Conservation (phyloP, 2,113 vertebrate species). For the Crotalus tigris region DNA sequence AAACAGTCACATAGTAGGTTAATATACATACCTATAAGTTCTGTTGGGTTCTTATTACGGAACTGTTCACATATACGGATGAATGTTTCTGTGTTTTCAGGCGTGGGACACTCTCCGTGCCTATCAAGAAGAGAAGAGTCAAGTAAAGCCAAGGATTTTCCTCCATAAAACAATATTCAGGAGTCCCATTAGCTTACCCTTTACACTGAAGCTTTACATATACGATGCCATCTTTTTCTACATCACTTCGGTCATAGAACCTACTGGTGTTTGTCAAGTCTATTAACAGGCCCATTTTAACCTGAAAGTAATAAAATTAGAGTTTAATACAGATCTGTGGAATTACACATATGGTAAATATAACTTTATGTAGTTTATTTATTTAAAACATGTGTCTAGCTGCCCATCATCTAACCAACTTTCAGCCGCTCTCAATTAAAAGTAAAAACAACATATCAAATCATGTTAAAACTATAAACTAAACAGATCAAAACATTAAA, state of each 20-base stretch:
- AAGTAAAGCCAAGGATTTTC: conserved; percentile 19
- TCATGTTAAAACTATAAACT: no score
- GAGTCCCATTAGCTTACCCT: conserved; percentile 77
- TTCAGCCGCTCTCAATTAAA: neutral
- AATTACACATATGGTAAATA: neutral
- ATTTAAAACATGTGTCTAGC: neutral
- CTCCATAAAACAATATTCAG: neutral
- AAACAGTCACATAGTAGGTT: conserved; percentile 15
- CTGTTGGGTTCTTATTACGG: conserved; percentile 88
- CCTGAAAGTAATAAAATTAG: conserved; percentile 68
- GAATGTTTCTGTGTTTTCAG: conserved; percentile 86
- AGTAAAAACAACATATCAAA: neutral
- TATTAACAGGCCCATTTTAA: conserved; percentile 95
- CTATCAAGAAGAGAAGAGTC: conserved; percentile 67
- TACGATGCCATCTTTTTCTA: conserved; percentile 93
- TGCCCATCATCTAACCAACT: neutral
- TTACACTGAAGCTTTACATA: conserved; percentile 95
- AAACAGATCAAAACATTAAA: no score
- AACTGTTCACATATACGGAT: conserved; percentile 88
- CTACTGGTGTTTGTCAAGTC: conserved; percentile 95
- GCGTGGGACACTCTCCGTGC: conserved; percentile 89
- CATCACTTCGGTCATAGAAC: conserved; percentile 93
- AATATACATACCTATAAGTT: conserved; percentile 84
- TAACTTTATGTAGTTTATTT: neutral
- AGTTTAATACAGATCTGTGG: neutral